Evolutionary conservation across 2,888 invertebrate species (phyloP).

Genomic region (Ormia ochracea): DNA sequence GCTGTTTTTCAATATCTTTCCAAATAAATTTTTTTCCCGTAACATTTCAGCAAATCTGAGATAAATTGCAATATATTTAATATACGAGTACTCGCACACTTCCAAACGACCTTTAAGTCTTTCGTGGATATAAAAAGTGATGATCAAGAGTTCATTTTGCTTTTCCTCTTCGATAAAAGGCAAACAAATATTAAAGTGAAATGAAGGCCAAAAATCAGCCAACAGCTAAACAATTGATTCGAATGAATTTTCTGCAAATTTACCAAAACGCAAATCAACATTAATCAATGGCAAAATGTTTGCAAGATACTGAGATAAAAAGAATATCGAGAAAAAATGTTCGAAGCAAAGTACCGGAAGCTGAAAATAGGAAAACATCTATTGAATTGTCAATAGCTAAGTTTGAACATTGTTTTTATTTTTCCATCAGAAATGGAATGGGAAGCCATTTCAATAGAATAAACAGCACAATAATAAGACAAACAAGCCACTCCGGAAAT

Average conservation of each 20-base stretch:
- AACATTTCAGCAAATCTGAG: background rate
- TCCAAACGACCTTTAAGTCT: slow-evolving; percentile 1
- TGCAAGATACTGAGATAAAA: slow-evolving; percentile 1
- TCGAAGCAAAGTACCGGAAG: slow-evolving; percentile 57
- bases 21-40: background rate
- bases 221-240: slow-evolving; percentile 61
- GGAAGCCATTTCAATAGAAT: slow-evolving; percentile 26
- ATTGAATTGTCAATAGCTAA: slow-evolving; percentile 62
- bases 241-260: slow-evolving; percentile 65
- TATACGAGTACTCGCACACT: slow-evolving; percentile 19
- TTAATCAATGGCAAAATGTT: slow-evolving; percentile 62
- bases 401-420: slow-evolving; percentile 47
- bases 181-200: slow-evolving; percentile 48
- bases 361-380: slow-evolving; percentile 61
- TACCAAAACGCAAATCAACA: slow-evolving; percentile 64
- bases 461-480: slow-evolving; percentile 23
- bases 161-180: background rate
- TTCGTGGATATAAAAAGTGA: background rate
- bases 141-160: background rate
- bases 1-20: background rate
- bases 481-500: slow-evolving; percentile 57
- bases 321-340: slow-evolving; percentile 12
- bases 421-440: background rate
- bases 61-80: slow-evolving; percentile 39
- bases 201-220: slow-evolving; percentile 33